Evolutionary conservation across 2,113 vertebrate genomes (phyloP), one percentile per base, ranked within the genome.

Genomic region (Tretioscincus oriximinensis): DNA sequence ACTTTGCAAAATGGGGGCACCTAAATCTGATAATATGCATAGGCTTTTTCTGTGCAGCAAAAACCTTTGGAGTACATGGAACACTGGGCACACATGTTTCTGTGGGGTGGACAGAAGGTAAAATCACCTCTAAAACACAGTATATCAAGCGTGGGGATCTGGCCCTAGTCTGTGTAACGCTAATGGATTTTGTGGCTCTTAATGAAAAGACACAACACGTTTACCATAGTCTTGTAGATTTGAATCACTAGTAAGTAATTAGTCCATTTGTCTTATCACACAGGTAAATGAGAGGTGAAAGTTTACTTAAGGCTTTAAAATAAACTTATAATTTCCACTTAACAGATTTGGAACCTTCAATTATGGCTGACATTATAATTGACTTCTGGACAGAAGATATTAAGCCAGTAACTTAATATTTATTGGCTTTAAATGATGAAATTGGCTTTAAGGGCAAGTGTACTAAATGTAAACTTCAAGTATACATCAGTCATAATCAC

Each of bases 261-360:
- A 90, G 87, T 81, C 60, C 3, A 0, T 81, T 77, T 90, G 69
- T 85, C 74, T 66, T 22, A 1, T 83, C 91, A 91, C 65, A 73
- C 68, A 80, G 61, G 88, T 47, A 84, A 65, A 83, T 82, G 47
- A 71, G 72, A 75, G 86, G 20, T 84, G 81, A 92, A 93, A 89
- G 84, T 86, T 26, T 71, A 84, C 81, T 86, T 83, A 58, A 89
- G 84, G 54, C 87, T 89, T 90, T 91, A 76, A 87, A 88, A 93
- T 77, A 93, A 91, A 90, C 86, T 81, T 86, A 5, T 80, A 89
- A 92, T 90, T 92, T 85, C 47, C 9, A 68, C 84, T 89, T 90
- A 92, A 92, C 85, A 89, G 74, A 88, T 89, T 93, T 92, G 87
- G 91, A 80, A 91, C 85, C 81, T 86, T 22, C 2, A 81, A 77